A percentile compares a stretch with the other conserved stretches of the same genome.
phyloP scores from a whole-genome alignment of 1,140 invertebrate genomes.

The Pissodes strobi region DNA sequence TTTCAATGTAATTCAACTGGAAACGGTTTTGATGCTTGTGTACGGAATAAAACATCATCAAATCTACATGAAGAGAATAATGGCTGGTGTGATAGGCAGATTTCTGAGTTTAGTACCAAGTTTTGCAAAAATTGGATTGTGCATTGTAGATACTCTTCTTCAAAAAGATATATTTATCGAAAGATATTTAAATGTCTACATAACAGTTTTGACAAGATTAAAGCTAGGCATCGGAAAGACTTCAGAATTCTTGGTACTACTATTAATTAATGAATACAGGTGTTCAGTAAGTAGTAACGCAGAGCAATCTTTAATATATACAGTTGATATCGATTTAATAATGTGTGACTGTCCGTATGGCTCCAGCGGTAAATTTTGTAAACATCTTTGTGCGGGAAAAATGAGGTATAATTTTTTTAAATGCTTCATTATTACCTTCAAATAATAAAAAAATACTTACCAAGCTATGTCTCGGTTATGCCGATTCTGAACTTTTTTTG shows the following conservation, averaged over 20 bases:
- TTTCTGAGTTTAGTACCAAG: constrained; percentile 1
- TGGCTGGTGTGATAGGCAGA: background rate
- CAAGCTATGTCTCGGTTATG: no score
- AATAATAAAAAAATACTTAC: no score
- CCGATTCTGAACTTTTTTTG: no score
- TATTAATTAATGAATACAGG: no score
- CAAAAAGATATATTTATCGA: constrained; percentile 4
- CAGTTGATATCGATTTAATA: background rate
- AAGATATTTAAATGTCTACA: constrained; percentile 5
- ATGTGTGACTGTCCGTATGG: background rate
- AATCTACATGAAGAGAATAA: background rate
- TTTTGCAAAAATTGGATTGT: background rate
- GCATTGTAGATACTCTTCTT: no score
- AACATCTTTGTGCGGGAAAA: background rate
- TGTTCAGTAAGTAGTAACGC: no score
- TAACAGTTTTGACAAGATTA: constrained; percentile 7
- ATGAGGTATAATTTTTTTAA: background rate
- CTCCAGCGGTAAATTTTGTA: background rate
- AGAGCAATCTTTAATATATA: background rate
- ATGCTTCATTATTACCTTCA: background rate
- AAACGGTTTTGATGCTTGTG: background rate
- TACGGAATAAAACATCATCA: background rate
- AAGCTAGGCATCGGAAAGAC: background rate
- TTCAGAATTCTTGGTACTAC: background rate
- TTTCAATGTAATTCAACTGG: constrained; percentile 2